A percentile compares a stretch with the other conserved stretches of the same genome.
phyloP scores from a whole-genome alignment of 2,797 vertebrate species.

The Tamandua tetradactyla region DNA sequence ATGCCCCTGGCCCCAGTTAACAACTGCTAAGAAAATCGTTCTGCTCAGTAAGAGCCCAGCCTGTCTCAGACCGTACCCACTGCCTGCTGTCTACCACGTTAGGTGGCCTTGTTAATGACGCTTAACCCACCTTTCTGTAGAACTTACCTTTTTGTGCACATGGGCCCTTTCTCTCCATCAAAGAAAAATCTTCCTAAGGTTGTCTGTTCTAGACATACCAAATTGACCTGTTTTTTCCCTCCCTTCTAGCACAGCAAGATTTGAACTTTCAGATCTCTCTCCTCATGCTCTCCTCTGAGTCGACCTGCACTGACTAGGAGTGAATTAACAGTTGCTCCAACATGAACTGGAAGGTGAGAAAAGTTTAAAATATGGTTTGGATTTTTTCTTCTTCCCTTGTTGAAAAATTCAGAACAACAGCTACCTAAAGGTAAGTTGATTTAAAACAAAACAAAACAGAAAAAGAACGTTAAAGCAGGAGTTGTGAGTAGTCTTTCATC shows the following conservation, averaged over 20 bases:
- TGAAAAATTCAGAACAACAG: not conserved
- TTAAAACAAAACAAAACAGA: not conserved
- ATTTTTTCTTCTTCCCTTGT: not conserved
- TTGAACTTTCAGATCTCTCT: not conserved
- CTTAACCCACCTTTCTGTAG: not conserved
- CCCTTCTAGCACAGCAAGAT: not conserved
- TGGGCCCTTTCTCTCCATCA: not conserved
- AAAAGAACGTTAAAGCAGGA: not conserved
- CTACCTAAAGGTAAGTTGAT: not conserved
- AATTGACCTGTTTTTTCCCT: not conserved
- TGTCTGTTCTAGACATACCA: not conserved
- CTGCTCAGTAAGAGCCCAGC: not conserved
- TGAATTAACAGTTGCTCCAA: not conserved
- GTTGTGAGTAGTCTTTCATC: not conserved
- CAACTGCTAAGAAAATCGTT: not conserved
- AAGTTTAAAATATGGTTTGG: not conserved
- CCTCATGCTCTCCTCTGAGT: not conserved
- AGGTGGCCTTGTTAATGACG: not conserved
- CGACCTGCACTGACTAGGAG: not conserved
- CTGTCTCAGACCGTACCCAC: too few species aligned
- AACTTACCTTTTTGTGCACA: not conserved
- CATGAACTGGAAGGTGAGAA: slow-evolving; percentile 87
- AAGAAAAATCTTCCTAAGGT: not conserved
- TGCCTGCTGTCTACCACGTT: not conserved
- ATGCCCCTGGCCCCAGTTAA: rapidly evolving